Conservation (phyloP, 1,140 invertebrate genomes). For the Panonychus citri region DNA sequence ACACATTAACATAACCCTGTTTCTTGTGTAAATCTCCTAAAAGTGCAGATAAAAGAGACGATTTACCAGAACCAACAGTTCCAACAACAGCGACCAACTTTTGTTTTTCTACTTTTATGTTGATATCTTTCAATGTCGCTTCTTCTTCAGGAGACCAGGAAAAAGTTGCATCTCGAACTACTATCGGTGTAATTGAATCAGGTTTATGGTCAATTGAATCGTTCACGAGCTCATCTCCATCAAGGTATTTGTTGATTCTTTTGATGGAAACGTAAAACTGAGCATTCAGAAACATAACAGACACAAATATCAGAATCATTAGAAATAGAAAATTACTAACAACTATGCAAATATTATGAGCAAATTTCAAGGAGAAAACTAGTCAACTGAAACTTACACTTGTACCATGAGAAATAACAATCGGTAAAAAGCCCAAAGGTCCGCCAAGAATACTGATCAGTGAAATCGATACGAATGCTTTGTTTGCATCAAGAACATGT, state of each 20-base stretch:
- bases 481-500: conserved; percentile 31
- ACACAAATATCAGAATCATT: too few relatives aligned
- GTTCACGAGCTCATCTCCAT: conserved; percentile 3
- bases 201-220: not conserved
- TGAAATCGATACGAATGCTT: conserved; percentile 37
- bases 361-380: too few relatives aligned
- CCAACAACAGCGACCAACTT: conserved; percentile 27
- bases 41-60: conserved; percentile 26
- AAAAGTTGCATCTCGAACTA: not conserved
- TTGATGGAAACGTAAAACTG: conserved; percentile 38
- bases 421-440: conserved; percentile 13
- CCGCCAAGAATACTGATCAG: conserved; percentile 54
- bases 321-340: too few relatives aligned
- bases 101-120: conserved; percentile 12
- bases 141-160: not conserved
- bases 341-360: too few relatives aligned
- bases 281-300: too few relatives aligned
- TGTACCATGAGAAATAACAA: not conserved
- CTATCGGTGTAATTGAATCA: not conserved
- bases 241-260: conserved; percentile 16
- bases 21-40: conserved; percentile 25
- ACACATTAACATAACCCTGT: conserved; percentile 14
- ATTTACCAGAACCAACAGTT: conserved; percentile 28
- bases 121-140: conserved; percentile 8
- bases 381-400: not conserved